phyloP scores from a whole-genome alignment of 2,113 vertebrate species.

The Poeciliopsis retropinna region DNA sequence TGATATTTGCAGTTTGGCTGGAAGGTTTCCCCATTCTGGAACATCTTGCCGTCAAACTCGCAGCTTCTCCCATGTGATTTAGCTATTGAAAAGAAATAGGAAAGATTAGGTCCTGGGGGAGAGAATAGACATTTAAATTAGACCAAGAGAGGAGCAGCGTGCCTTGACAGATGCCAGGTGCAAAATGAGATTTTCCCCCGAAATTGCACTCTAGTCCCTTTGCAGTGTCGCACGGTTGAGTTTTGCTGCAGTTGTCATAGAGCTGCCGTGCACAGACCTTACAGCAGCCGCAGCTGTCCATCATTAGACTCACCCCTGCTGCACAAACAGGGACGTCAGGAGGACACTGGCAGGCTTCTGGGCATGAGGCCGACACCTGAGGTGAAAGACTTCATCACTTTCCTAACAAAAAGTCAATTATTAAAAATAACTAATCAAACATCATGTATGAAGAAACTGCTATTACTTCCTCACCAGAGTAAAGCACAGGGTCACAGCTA shows the following conservation, averaged over 20 bases:
- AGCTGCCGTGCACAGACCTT: slow-evolving; percentile 91
- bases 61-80: slow-evolving; percentile 92
- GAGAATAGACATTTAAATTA: not conserved
- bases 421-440: not conserved
- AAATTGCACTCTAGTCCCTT: slow-evolving; percentile 97
- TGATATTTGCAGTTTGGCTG: slow-evolving; percentile 96
- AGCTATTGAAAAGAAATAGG: slow-evolving; percentile 76
- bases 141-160: slow-evolving; percentile 3
- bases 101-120: not conserved
- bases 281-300: slow-evolving; percentile 90
- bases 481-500: slow-evolving; percentile 36
- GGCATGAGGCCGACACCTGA: slow-evolving; percentile 59
- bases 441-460: not conserved
- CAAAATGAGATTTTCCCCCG: slow-evolving; percentile 84
- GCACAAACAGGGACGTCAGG: slow-evolving; percentile 79
- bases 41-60: slow-evolving; percentile 94
- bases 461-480: slow-evolving; percentile 63
- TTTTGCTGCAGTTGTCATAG: slow-evolving; percentile 92
- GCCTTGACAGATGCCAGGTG: slow-evolving; percentile 93
- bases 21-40: slow-evolving; percentile 96
- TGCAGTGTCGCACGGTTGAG: slow-evolving; percentile 89
- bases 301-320: slow-evolving; percentile 85
- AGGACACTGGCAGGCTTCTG: slow-evolving; percentile 51
- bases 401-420: not conserved
- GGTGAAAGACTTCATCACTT: slow-evolving; percentile 4